phyloP scores from a whole-genome alignment of 2,797 vertebrate genomes.

The Rhinophrynus dorsalis region DNA sequence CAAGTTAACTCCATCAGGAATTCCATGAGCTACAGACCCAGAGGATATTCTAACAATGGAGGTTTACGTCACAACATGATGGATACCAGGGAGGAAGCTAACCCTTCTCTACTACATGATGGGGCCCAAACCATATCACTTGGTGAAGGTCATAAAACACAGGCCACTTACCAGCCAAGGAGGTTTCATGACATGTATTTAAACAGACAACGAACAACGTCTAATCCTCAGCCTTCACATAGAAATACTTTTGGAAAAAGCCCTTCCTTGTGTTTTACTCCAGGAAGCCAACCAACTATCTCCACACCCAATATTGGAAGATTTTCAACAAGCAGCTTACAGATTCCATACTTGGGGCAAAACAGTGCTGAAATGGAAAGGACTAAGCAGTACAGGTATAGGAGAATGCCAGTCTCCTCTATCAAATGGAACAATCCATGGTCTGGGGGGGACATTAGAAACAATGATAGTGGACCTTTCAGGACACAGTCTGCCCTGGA shows the following conservation, averaged over 20 bases:
- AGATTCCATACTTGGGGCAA: constrained; percentile 53
- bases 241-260: constrained; percentile 51
- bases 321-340: constrained; percentile 66
- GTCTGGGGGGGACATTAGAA: constrained; percentile 43
- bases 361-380: constrained; percentile 54
- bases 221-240: constrained; percentile 48
- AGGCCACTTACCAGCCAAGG: constrained; percentile 62
- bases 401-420: constrained; percentile 70
- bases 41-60: constrained; percentile 31
- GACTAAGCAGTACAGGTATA: constrained; percentile 60
- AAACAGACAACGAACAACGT: constrained; percentile 56
- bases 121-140: constrained; percentile 63
- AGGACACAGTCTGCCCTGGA: constrained; percentile 65
- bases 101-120: constrained; percentile 58
- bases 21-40: constrained; percentile 45
- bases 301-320: constrained; percentile 37
- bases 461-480: constrained; percentile 54
- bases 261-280: constrained; percentile 59
- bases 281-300: constrained; percentile 1
- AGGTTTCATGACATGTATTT: constrained; percentile 66
- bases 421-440: constrained; percentile 68
- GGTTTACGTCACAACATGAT: constrained; percentile 36
- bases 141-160: constrained; percentile 63
- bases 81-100: constrained; percentile 52
- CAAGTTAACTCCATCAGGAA: constrained; percentile 41